Evolutionary conservation across 2,797 vertebrate genomes (phyloP).

Genomic region (Clamator glandarius): DNA sequence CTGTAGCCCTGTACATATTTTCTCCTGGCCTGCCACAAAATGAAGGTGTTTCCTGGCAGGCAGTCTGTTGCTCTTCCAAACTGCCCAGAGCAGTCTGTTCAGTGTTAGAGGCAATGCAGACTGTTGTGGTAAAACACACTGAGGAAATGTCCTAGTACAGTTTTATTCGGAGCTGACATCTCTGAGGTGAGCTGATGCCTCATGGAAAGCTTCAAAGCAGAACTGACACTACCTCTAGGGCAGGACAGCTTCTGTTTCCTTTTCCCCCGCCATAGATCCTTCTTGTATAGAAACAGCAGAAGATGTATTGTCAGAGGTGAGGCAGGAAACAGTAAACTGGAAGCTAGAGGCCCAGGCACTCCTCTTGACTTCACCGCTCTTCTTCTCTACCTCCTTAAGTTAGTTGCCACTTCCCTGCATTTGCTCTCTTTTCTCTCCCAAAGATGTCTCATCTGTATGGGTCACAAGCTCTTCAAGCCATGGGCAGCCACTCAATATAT

Average conservation of each 20-base stretch:
- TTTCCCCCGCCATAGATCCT: background rate
- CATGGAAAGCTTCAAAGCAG: background rate
- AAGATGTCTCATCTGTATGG: background rate
- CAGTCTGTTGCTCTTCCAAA: slow-evolving; percentile 5
- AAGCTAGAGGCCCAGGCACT: background rate
- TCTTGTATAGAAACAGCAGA: background rate
- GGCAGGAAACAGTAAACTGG: background rate
- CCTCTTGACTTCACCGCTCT: background rate
- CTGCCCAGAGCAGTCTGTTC: background rate
- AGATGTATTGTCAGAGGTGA: background rate
- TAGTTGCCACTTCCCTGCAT: background rate
- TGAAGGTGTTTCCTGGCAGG: background rate
- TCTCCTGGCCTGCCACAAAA: background rate
- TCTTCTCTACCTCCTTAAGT: background rate
- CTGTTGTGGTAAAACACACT: background rate
- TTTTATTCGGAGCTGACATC: background rate
- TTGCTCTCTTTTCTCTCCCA: background rate
- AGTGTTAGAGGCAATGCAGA: background rate
- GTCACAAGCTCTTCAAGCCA: background rate
- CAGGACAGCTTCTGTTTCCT: background rate
- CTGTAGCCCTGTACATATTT: background rate
- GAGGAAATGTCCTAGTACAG: background rate
- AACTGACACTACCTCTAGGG: background rate
- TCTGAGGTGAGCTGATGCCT: background rate
- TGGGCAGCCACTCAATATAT: background rate